Evolutionary conservation across 2,888 invertebrate species (phyloP), one percentile per base, ranked within the genome.

Genomic region (Aphodius sticticus): DNA sequence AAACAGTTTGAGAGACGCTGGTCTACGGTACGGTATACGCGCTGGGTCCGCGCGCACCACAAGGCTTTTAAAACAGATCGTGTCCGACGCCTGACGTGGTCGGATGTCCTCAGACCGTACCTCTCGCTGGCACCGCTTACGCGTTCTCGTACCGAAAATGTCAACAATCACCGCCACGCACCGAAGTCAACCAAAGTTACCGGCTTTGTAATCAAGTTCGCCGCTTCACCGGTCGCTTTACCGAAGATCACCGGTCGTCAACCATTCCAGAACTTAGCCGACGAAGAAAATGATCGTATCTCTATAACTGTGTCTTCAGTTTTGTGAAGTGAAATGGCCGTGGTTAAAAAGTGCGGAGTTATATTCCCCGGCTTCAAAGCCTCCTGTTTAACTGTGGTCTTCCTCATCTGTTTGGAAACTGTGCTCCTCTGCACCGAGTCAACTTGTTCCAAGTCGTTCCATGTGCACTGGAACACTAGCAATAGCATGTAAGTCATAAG

Each of bases 381-480:
- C 81, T 92, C 92, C 78, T 90, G 91, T 83, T 89, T 91, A 82
- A 92, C 92, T 82, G 88, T 92, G 84, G 88, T 92, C 79, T 89
- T 92, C 81, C 87, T 92, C 79, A 90, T 92, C 83, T 92, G 91
- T 86, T 88, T 92, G 85, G 91, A 92, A 88, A 92, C 91, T 77
- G 90, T 92, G 77, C 87, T 92, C 77, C 88, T 92, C 81, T 92
- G 92, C 81, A 92, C 91, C 78, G 91, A 91, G 86, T 90, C 91
- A 87, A 95, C 95, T 89, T 95, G 95, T 90, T 95, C 95, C 82
- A 95, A 96, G 89, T 94, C 95, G 79, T 95, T 95, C 90, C 95
- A 94, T 90, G 95, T 96, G 90, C 96, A 96, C 88, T 96, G 96
- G 96, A 96, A 96, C 91, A 96, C 96, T 84, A 95, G 96, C 83